phyloP scores from a whole-genome alignment of 2,888 invertebrate genomes.

The Melieria omissa region DNA sequence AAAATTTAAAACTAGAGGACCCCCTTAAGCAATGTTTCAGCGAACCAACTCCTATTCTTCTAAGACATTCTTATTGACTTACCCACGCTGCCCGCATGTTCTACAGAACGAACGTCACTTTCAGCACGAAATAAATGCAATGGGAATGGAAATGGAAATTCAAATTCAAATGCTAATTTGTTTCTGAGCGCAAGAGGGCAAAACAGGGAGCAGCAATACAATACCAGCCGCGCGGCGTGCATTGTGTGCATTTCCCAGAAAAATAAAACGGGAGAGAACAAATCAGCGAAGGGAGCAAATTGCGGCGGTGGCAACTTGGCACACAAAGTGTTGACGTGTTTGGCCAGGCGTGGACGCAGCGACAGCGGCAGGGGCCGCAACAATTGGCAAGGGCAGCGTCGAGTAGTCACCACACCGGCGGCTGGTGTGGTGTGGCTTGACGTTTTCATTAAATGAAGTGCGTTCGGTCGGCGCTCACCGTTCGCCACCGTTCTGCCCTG shows the following conservation, averaged over 20 bases:
- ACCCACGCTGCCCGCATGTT: too few species aligned
- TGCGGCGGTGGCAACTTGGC: neutral
- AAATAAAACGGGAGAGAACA: neutral
- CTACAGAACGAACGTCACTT: too few species aligned
- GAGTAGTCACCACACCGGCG: too few species aligned
- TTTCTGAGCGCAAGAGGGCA: too few species aligned
- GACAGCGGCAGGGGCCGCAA: too few species aligned
- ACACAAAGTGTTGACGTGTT: constrained; percentile 4
- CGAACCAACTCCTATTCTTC: too few species aligned
- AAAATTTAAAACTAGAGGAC: too few species aligned
- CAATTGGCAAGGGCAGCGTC: too few species aligned
- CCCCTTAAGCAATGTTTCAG: too few species aligned
- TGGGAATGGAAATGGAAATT: neutral
- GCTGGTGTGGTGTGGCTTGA: too few species aligned
- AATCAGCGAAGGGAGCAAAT: neutral
- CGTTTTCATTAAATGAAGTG: neutral
- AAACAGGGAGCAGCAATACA: neutral
- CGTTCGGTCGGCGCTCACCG: neutral
- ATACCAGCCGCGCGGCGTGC: neutral
- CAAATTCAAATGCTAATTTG: neutral
- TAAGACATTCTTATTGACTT: too few species aligned
- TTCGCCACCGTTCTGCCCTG: neutral
- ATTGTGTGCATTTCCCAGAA: neutral
- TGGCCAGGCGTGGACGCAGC: neutral
- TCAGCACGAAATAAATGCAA: neutral